phyloP scores from a whole-genome alignment of 2,888 invertebrate genomes.

The Choreutis nemorana region DNA sequence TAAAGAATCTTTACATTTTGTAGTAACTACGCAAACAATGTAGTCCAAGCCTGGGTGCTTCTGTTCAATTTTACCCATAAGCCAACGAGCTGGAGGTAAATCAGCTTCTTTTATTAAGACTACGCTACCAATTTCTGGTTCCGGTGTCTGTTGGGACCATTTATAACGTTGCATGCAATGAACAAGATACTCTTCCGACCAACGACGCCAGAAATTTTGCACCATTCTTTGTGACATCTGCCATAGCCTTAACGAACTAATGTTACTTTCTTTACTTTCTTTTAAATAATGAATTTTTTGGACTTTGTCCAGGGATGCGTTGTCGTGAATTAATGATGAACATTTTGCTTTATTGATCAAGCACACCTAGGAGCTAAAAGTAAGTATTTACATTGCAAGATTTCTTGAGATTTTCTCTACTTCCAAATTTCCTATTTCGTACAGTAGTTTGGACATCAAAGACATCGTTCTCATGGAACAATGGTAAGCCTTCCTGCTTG shows the following conservation, averaged over 20 bases:
- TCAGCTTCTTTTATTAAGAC: slow-evolving; percentile 11
- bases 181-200: slow-evolving; percentile 5
- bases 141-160: slow-evolving; percentile 7
- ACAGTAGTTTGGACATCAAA: slow-evolving; percentile 16
- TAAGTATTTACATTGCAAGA: too few relatives aligned
- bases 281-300: too few relatives aligned
- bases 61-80: slow-evolving; percentile 6
- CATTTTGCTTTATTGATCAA: too few relatives aligned
- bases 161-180: slow-evolving; percentile 6
- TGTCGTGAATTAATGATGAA: too few relatives aligned
- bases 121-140: slow-evolving; percentile 10
- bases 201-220: slow-evolving; percentile 11
- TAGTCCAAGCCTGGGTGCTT: slow-evolving; percentile 7
- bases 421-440: slow-evolving; percentile 8
- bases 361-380: too few relatives aligned
- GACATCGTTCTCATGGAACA: slow-evolving; percentile 39
- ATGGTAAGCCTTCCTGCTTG: slow-evolving; percentile 34
- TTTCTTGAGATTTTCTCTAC: slow-evolving; percentile 6
- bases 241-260: slow-evolving; percentile 9
- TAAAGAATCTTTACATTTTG: too few relatives aligned
- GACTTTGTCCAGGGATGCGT: too few relatives aligned
- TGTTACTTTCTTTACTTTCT: too few relatives aligned
- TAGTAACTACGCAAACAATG: slow-evolving; percentile 6
- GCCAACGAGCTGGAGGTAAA: slow-evolving; percentile 9
- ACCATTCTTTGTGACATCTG: slow-evolving; percentile 9